These are phyloP conservation scores for Dicrostonyx torquatus DNA, from an alignment of 2,797 vertebrate species.

Conservation along the genomic window DNA sequence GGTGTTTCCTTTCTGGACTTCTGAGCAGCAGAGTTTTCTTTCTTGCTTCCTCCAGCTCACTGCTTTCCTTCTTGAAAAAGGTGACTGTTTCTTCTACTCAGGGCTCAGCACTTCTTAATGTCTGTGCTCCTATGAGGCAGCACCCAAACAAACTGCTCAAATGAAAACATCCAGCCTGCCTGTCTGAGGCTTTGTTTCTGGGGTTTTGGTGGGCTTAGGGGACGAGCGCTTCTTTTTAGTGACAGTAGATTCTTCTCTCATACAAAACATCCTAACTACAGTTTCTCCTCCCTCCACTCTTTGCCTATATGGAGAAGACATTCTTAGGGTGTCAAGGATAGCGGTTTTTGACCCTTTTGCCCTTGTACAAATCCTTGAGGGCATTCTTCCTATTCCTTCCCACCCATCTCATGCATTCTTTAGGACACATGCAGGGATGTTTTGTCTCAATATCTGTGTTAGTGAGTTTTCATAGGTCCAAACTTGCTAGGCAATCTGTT, in stretches of 20 bases:
- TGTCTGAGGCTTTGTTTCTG: background rate
- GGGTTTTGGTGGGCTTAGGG: background rate
- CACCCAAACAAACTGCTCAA: background rate
- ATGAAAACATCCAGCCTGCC: background rate
- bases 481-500: background rate
- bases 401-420: background rate
- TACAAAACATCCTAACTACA: background rate
- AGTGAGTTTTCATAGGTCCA: background rate
- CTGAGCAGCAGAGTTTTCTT: background rate
- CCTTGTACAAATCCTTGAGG: background rate
- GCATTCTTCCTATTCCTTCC: fast-evolving
- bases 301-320: background rate
- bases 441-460: background rate
- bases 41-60: background rate
- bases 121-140: background rate
- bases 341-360: background rate
- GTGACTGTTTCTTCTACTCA: background rate
- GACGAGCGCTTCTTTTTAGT: background rate
- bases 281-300: background rate
- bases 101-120: background rate
- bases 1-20: background rate
- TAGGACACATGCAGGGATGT: fast-evolving
- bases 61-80: background rate
- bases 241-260: background rate
- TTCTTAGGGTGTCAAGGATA: background rate